phyloP scores from a whole-genome alignment of 1,140 invertebrate genomes.

The Drosophila sproati region DNA sequence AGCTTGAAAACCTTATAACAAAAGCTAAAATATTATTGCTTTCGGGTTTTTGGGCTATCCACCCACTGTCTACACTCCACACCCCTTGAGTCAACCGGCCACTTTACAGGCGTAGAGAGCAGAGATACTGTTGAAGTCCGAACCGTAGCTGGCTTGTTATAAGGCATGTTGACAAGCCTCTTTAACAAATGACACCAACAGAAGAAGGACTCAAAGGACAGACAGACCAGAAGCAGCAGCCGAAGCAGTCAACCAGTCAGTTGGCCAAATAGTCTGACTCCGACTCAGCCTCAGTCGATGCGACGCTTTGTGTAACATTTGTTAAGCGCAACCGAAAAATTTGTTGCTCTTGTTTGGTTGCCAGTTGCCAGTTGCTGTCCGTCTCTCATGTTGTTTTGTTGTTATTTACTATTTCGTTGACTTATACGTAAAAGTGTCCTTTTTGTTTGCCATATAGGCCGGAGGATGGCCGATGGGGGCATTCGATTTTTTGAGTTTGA shows the following conservation, averaged over 20 bases:
- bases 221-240: conserved; percentile 16
- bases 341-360: conserved; percentile 62
- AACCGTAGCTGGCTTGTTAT: conserved; percentile 78
- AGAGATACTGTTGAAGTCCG: conserved; percentile 38
- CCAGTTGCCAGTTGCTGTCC: conserved; percentile 49
- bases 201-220: conserved; percentile 50
- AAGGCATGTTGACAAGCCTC: conserved; percentile 83
- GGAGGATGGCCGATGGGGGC: conserved; percentile 1
- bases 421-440: conserved; percentile 54
- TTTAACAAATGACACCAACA: conserved; percentile 84
- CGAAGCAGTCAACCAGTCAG: conserved; percentile 39
- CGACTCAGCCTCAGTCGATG: conserved; percentile 32
- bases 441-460: conserved; percentile 31
- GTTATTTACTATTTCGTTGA: conserved; percentile 76
- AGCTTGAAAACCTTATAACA: conserved; percentile 73
- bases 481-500: conserved; percentile 11
- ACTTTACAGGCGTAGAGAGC: conserved; percentile 38
- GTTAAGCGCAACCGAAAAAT: conserved; percentile 73
- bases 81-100: conserved; percentile 19
- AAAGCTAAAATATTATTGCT: conserved; percentile 82
- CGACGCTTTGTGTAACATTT: conserved; percentile 71
- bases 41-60: conserved; percentile 43
- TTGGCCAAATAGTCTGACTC: conserved; percentile 68
- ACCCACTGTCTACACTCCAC: background rate
- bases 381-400: conserved; percentile 53